These are phyloP conservation scores for Drosophila rubida DNA, from an alignment of 2,888 invertebrate genomes.

Conservation along the genomic window DNA sequence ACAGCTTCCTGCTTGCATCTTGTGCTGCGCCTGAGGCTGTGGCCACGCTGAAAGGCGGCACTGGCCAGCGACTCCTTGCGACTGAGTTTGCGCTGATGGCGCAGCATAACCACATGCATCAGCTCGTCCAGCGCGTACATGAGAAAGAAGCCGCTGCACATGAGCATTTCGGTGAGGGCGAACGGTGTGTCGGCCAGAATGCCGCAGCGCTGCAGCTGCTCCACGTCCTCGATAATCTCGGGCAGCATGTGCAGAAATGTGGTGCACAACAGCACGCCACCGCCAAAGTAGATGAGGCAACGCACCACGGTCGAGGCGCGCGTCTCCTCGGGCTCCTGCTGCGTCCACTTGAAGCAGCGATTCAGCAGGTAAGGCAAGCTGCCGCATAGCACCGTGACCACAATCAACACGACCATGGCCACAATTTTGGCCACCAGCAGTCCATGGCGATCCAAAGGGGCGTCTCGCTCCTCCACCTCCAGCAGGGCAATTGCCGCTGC, in stretches of 20 bases:
- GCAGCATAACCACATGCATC: slow-evolving; percentile 89
- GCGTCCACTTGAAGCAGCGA: slow-evolving; percentile 88
- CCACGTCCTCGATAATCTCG: slow-evolving; percentile 90
- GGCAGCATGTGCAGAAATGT: slow-evolving; percentile 93
- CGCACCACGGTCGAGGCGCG: slow-evolving; percentile 86
- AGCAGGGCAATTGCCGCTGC: neutral
- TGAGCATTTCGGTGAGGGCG: slow-evolving; percentile 89
- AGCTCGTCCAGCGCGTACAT: slow-evolving; percentile 93
- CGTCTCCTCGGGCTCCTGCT: slow-evolving; percentile 73
- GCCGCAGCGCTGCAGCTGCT: slow-evolving; percentile 86
- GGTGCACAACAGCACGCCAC: slow-evolving; percentile 93
- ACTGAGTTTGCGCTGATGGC: slow-evolving; percentile 83
- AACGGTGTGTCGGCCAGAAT: slow-evolving; percentile 86
- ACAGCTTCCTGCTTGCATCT: neutral
- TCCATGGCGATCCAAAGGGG: slow-evolving; percentile 24
- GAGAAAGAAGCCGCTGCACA: slow-evolving; percentile 91
- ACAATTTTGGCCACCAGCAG: slow-evolving; percentile 88
- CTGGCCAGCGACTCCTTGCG: slow-evolving; percentile 73
- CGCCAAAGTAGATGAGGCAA: slow-evolving; percentile 91
- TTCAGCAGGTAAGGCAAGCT: slow-evolving; percentile 90
- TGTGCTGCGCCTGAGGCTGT: slow-evolving; percentile 69
- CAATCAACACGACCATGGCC: slow-evolving; percentile 91
- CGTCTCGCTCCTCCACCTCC: neutral
- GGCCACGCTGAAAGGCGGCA: slow-evolving; percentile 82
- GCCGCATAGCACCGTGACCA: slow-evolving; percentile 91